These are phyloP conservation scores for Berghia stephanieae DNA, from an alignment of 1,140 invertebrate genomes.

Conservation along the genomic window DNA sequence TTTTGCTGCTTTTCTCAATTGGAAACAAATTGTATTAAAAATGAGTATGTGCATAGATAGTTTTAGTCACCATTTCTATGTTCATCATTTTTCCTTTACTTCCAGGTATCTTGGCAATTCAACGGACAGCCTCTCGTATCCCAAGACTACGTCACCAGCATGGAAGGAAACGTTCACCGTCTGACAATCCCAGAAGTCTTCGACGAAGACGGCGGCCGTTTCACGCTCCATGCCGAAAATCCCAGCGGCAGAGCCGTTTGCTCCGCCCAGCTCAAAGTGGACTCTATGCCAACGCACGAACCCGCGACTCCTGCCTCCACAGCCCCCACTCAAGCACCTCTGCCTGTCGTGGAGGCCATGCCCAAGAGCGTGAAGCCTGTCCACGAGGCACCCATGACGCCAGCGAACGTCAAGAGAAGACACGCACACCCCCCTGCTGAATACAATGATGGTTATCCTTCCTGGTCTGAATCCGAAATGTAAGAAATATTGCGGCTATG, in stretches of 20 bases:
- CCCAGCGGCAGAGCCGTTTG: conserved; percentile 68
- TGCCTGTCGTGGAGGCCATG: conserved; percentile 20
- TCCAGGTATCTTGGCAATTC: conserved; percentile 78
- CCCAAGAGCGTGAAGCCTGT: not conserved
- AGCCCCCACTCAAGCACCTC: conserved; percentile 21
- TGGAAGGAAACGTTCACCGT: conserved; percentile 75
- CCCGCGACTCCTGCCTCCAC: conserved; percentile 30
- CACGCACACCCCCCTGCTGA: not conserved
- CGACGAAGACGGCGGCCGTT: conserved; percentile 65
- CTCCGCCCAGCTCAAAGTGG: conserved; percentile 67
- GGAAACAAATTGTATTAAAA: no score
- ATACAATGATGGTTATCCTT: conserved; percentile 18
- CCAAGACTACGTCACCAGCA: conserved; percentile 78
- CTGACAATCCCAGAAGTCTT: conserved; percentile 70
- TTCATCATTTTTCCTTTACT: conserved; percentile 32
- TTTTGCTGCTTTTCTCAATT: no score
- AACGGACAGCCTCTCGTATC: conserved; percentile 77
- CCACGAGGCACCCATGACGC: not conserved
- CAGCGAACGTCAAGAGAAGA: not conserved
- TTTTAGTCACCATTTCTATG: no score
- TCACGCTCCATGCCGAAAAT: conserved; percentile 67
- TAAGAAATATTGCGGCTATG: no score
- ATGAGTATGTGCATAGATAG: no score
- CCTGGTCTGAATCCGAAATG: conserved; percentile 31
- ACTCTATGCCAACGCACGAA: no score